phyloP scores from a whole-genome alignment of 2,888 invertebrate species.

The Eucera pruinosa region DNA sequence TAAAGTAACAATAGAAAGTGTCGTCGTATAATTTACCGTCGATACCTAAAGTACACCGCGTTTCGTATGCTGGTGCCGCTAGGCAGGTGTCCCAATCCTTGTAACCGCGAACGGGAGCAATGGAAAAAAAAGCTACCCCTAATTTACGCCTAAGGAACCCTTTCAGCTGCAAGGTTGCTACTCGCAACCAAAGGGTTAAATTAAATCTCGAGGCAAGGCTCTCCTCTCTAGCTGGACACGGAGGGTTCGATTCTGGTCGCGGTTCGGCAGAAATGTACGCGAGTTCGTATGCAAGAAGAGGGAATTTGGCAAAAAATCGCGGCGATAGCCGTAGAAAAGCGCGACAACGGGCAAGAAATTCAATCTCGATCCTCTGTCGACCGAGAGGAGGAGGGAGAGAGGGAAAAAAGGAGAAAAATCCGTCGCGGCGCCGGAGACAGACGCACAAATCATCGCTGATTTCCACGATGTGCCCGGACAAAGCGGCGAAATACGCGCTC shows the following conservation, averaged over 20 bases:
- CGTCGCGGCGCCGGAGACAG: constrained; percentile 45
- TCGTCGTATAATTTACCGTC: too few relatives aligned
- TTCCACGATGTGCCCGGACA: constrained; percentile 53
- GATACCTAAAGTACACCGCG: too few relatives aligned
- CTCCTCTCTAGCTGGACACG: not conserved
- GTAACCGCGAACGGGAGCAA: too few relatives aligned
- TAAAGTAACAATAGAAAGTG: too few relatives aligned
- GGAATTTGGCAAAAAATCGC: constrained; percentile 28
- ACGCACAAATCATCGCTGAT: constrained; percentile 58
- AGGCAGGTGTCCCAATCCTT: too few relatives aligned
- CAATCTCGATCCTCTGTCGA: constrained; percentile 49
- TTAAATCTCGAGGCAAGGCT: too few relatives aligned
- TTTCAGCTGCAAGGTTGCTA: too few relatives aligned
- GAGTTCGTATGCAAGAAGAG: not conserved
- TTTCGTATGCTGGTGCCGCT: too few relatives aligned
- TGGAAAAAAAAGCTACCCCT: too few relatives aligned
- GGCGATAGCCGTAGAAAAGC: constrained; percentile 19
- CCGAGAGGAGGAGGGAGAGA: constrained; percentile 21
- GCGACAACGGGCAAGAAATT: constrained; percentile 56
- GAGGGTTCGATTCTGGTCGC: too few relatives aligned
- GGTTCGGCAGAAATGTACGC: not conserved
- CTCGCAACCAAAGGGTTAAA: too few relatives aligned
- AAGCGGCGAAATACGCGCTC: constrained; percentile 57
- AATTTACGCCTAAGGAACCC: too few relatives aligned
- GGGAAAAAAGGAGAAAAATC: constrained; percentile 27